These are phyloP conservation scores for Gouania willdenowi DNA, from an alignment of 2,797 vertebrate genomes.

Conservation along the genomic window DNA sequence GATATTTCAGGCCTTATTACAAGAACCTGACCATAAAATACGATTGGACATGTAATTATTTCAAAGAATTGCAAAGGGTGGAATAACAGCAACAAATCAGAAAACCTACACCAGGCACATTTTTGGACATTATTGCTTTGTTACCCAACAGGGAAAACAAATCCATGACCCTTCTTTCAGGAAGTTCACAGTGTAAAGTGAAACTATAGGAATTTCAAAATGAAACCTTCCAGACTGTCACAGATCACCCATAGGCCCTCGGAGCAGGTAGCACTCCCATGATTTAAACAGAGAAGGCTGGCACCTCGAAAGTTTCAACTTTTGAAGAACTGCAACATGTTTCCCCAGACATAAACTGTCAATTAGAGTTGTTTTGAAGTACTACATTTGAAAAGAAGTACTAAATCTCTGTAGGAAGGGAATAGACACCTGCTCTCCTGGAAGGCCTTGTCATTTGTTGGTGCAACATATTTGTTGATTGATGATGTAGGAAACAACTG, in stretches of 20 bases:
- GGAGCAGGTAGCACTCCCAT: too few relatives aligned
- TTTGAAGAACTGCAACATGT: too few relatives aligned
- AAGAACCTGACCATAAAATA: conserved; percentile 1
- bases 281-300: too few relatives aligned
- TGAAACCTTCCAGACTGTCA: conserved; percentile 54
- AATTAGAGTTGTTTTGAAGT: too few relatives aligned
- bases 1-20: neutral
- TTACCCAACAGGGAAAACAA: neutral
- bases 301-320: conserved; percentile 15
- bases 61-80: neutral
- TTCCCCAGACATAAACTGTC: too few relatives aligned
- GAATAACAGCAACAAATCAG: conserved; percentile 2
- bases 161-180: conserved; percentile 4
- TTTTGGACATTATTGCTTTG: neutral
- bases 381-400: too few relatives aligned
- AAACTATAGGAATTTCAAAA: conserved; percentile 24
- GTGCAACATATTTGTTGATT: too few relatives aligned
- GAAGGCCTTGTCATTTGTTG: too few relatives aligned
- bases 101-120: neutral
- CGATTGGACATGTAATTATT: conserved; percentile 5
- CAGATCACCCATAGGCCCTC: conserved; percentile 55
- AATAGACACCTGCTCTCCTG: too few relatives aligned
- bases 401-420: too few relatives aligned
- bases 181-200: conserved; percentile 34
- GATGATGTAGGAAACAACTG: too few relatives aligned